Percentiles rank a stretch among this genome's conserved stretches.
Evolutionary conservation across 2,888 invertebrate species (phyloP).

Genomic region (Tipula lateralis): DNA sequence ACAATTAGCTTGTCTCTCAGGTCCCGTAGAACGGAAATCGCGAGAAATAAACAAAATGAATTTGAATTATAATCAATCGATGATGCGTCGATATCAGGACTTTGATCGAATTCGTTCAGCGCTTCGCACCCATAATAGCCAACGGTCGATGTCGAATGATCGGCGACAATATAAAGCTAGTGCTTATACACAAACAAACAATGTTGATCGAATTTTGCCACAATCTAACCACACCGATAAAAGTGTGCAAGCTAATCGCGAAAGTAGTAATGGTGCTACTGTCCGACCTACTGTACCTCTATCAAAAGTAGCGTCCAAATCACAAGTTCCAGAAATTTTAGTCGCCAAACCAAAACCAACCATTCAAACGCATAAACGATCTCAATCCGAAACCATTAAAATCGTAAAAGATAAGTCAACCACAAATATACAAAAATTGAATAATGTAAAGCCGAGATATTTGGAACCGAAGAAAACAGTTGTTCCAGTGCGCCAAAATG

Average conservation of each 20-base stretch:
- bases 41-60: conserved; percentile 35
- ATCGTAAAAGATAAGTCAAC: background rate
- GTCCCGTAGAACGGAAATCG: conserved; percentile 44
- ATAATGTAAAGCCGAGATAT: conserved; percentile 52
- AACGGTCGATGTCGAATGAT: conserved; percentile 43
- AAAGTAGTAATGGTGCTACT: conserved; percentile 41
- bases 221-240: conserved; percentile 40
- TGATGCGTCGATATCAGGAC: conserved; percentile 45
- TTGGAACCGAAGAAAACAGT: conserved; percentile 53
- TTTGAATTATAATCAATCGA: conserved; percentile 25
- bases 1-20: conserved; percentile 55
- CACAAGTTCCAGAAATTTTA: background rate
- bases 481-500: conserved; percentile 40
- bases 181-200: conserved; percentile 39
- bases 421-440: background rate
- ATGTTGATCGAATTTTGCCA: conserved; percentile 36
- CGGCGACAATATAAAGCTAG: conserved; percentile 45
- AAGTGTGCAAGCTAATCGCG: conserved; percentile 43
- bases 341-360: background rate
- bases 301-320: background rate
- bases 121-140: conserved; percentile 49
- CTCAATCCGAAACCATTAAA: conserved; percentile 30
- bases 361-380: conserved; percentile 29
- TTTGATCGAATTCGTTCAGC: conserved; percentile 48
- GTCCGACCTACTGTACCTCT: background rate